Conservation (phyloP, 2,113 vertebrate species). For the Salvelinus alpinus region DNA sequence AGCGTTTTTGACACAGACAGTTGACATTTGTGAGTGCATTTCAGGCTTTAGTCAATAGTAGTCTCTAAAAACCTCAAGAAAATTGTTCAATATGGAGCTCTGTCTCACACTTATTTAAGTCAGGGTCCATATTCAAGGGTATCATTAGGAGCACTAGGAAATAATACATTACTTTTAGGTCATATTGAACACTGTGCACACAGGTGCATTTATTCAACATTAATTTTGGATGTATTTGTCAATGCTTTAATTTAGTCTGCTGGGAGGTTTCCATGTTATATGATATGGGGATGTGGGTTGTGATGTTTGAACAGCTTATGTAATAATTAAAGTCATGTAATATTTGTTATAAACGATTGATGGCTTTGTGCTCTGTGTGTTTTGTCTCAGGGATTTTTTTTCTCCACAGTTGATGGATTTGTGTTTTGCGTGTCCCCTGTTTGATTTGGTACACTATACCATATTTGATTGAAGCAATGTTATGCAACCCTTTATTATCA, state of each 20-base stretch:
- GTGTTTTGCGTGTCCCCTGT: neutral
- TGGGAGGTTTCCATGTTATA: neutral
- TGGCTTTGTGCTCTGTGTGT: neutral
- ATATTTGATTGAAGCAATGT: neutral
- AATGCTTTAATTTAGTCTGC: neutral
- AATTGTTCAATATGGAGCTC: neutral
- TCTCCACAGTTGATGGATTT: neutral
- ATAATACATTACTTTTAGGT: too few species aligned
- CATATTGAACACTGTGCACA: neutral
- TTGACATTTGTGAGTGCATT: too few species aligned
- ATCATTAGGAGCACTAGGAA: too few species aligned
- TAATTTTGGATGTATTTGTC: neutral
- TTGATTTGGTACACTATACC: neutral
- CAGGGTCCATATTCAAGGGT: neutral
- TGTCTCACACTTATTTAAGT: neutral
- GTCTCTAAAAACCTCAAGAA: neutral
- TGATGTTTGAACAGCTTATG: slow-evolving; percentile 6
- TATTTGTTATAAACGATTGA: neutral
- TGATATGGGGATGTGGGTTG: neutral
- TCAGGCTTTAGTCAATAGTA: too few species aligned
- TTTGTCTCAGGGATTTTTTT: too few species aligned
- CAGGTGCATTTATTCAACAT: neutral
- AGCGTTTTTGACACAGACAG: too few species aligned
- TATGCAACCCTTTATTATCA: neutral
- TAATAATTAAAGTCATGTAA: neutral